Evolutionary conservation across 2,888 invertebrate species (phyloP), one percentile per base, ranked within the genome.

Genomic region (Cinara cedri): DNA sequence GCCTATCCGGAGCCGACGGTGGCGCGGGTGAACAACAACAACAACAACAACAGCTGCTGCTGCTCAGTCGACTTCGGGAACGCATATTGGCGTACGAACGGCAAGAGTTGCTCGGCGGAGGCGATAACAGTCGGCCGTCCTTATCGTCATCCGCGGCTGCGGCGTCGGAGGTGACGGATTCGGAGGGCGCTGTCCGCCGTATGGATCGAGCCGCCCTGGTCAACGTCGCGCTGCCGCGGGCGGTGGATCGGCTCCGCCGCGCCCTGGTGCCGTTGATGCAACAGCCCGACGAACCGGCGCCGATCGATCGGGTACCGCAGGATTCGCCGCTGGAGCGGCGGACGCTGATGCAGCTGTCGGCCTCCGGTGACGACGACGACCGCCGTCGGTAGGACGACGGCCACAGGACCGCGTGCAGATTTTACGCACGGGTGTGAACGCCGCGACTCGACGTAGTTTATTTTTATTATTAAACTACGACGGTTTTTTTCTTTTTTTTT

Each of bases 181-280:
- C 16, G n/a, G n/a, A 44, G 51, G 51, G 14, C 8, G 74, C 63
- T 0, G 42, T 75, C n/a, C 51, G n/a, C 8, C 42, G 11, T 13
- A 65, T 75, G 74, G 44, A 75, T 21, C 63, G 74, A 21, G 21
- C 74, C 54, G 74, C 42, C 14, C 44, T 75, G 44, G 24, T 75
- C 3, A 75, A 75, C 74, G 74, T 75, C n/a, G 74, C 74, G 54
- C 54, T 75, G 1, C 74, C 74, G n/a, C 54, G 65, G n/a, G 63
- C 24, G 16, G 74, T 75, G 9, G 65, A 75, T 4, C 63, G 74
- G n/a, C 42, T 74, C 9, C 62, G 72, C 19, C 62, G 34, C 21
- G 72, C 46, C 14, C 21, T 71, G 3, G 16, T 55, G 19, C 71
- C 71, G 19, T n/a, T 74, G 19, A 34, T 74, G 34, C 60, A 60